Base-by-base conservation (phyloP, 2,888 invertebrate genomes). In the Acholoe squamosa region DNA sequence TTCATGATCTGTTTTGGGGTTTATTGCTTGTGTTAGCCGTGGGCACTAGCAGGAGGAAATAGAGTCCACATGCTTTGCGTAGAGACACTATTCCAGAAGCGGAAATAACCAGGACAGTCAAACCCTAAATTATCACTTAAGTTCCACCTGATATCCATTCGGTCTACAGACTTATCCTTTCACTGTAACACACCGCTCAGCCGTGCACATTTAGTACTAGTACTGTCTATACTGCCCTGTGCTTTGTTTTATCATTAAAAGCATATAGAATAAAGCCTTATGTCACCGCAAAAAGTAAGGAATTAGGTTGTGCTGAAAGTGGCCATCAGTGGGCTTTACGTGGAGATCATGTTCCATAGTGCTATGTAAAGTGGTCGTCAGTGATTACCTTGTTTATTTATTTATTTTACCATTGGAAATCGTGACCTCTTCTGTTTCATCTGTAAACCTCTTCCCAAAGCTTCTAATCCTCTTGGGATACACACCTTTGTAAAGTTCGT, bases 271-370 rank as follows among this genome's bases (percentile, higher is more conserved):
- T 80, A 80, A 80, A 80, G 80, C 80, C 80, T 33, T 80, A 34
- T 43, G 33, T 80, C 43, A 34, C 33, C 80, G 80, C 80, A 80
- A 80, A 80, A 19, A 43, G 25, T 80, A 43, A 80, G 43, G 34
- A 80, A 34, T 80, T 33, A 80, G 34, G 33, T 80, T 80, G 80
- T 80, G 43, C 80, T 80, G 80, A 43, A 43, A 34, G 80, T 80
- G 80, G n/a, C 43, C 34, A 43, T 43, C 43, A 43, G 22, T 80
- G 25, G 43, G 80, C 80, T 33, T 80, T 22, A 14, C 34, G 80
- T 80, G 80, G 33, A 80, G 25, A 80, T 22, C 80, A 80, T 33
- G 43, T 80, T 22, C 43, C 34, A 16, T 34, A 80, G 33, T 16
- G 80, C 71, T 71, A 28, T 80, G 43, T 80, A 34, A n/a, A 33